Base-by-base conservation (phyloP, 2,797 vertebrate species). In the Aselliscus stoliczkanus region DNA sequence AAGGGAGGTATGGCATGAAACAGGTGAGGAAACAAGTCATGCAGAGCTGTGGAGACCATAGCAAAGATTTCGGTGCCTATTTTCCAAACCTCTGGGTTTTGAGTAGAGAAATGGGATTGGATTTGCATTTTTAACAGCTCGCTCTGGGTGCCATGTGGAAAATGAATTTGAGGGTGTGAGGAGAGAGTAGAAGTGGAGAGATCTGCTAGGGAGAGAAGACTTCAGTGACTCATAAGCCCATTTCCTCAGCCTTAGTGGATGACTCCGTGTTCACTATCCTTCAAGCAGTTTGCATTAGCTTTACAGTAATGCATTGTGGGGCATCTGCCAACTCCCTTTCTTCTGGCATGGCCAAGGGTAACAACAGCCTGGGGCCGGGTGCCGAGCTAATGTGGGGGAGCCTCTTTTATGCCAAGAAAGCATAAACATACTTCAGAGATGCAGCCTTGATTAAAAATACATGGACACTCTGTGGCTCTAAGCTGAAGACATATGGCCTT, bases 401-500 rank as follows among this genome's bases (percentile, higher is more conserved):
- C 52, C 85, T 96, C 56, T 89, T 89, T 95, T 83, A 94, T 95
- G 94, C 94, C 95, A 97, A 98, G 96, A 93, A 97, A 95, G 21
- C 93, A 97, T 97, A 98, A 98, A 98, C 98, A 98, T 98, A 96
- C 93, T 97, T 98, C 97, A 98, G 98, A 98, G 97, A 98, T 97
- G 95, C 95, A 96, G 97, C 86, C 77, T 95, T 97, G 97, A 98
- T 98, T 98, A 98, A 98, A 98, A 98, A 98, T 98, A 98, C 97
- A 98, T 98, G 97, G 97, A 96, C 95, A 97, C 95, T 98, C 60
- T 97, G 97, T 97, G 98, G 98, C 98, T 98, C 97, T 98, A 97
- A 98, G 98, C 98, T 98, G 97, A 98, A 98, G 98, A 98, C 98
- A 98, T 98, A 98, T 97, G 98, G 98, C 98, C 98, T 98, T 98